phyloP scores from a whole-genome alignment of 2,797 vertebrate species.

The Notamacropus eugenii region DNA sequence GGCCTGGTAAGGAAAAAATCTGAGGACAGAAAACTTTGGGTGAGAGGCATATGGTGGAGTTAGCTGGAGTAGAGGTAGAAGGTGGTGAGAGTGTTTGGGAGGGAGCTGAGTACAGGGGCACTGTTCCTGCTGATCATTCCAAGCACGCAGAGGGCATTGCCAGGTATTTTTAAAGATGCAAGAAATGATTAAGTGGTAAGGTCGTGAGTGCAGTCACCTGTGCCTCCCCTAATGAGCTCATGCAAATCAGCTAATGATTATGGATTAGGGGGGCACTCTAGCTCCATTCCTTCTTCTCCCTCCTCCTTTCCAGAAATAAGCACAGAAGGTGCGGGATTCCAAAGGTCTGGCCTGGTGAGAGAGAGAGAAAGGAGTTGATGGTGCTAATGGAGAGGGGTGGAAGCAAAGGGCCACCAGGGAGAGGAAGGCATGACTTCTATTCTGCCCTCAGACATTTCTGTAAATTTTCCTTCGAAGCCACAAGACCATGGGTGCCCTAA shows the following conservation, averaged over 20 bases:
- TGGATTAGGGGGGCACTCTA: neutral
- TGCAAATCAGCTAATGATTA: conserved; percentile 1
- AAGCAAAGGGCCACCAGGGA: neutral
- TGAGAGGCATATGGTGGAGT: neutral
- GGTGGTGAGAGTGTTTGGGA: neutral
- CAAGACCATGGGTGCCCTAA: neutral
- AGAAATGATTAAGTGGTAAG: neutral
- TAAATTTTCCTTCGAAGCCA: neutral
- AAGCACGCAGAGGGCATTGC: neutral
- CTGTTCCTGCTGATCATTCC: neutral
- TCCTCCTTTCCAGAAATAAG: neutral
- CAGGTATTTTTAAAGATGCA: neutral
- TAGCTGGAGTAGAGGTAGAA: neutral
- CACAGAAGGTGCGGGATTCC: neutral
- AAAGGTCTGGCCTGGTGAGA: neutral
- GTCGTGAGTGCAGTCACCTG: conserved; percentile 5
- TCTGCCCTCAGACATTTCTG: neutral
- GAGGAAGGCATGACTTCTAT: neutral
- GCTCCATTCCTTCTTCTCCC: neutral
- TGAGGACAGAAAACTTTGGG: neutral
- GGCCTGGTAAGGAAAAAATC: neutral
- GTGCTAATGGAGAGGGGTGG: neutral
- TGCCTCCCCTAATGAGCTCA: neutral
- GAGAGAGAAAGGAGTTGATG: neutral
- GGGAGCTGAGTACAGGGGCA: neutral